Evolutionary conservation across 1,140 invertebrate species (phyloP).

Genomic region (Penaeus vannamei): DNA sequence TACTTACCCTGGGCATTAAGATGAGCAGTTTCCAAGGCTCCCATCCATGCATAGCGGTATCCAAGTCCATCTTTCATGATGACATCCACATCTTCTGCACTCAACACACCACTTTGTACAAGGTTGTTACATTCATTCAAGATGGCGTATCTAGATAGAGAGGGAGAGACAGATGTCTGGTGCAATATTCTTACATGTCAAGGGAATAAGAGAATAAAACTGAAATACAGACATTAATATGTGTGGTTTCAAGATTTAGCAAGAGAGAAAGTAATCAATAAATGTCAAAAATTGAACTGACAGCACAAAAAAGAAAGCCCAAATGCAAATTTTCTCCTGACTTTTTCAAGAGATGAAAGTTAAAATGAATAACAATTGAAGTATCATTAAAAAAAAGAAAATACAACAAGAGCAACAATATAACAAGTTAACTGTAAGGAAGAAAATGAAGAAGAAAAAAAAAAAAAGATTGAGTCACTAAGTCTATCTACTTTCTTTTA

Average conservation of each 20-base stretch:
- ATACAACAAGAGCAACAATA: no score
- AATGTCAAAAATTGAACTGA: no score
- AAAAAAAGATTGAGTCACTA: neutral
- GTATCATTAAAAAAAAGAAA: no score
- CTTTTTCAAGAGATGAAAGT: no score
- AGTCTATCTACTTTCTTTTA: no score
- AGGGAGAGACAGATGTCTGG: neutral
- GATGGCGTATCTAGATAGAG: slow-evolving; percentile 84
- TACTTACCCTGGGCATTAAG: slow-evolving; percentile 90
- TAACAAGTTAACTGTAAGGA: neutral
- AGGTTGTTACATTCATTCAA: slow-evolving; percentile 93
- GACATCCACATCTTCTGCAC: slow-evolving; percentile 90
- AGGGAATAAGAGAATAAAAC: neutral
- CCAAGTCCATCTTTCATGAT: slow-evolving; percentile 96
- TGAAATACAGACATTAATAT: neutral
- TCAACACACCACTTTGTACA: slow-evolving; percentile 86
- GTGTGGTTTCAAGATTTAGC: no score
- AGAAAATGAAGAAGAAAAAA: neutral
- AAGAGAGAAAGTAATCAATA: no score
- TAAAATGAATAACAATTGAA: no score
- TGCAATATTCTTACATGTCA: neutral
- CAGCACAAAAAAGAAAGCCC: no score
- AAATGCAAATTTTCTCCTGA: no score
- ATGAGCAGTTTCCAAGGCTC: slow-evolving; percentile 93
- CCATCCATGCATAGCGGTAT: slow-evolving; percentile 94